Base-by-base conservation (phyloP, 2,797 vertebrate species). In the Dromococcyx pavoninus region DNA sequence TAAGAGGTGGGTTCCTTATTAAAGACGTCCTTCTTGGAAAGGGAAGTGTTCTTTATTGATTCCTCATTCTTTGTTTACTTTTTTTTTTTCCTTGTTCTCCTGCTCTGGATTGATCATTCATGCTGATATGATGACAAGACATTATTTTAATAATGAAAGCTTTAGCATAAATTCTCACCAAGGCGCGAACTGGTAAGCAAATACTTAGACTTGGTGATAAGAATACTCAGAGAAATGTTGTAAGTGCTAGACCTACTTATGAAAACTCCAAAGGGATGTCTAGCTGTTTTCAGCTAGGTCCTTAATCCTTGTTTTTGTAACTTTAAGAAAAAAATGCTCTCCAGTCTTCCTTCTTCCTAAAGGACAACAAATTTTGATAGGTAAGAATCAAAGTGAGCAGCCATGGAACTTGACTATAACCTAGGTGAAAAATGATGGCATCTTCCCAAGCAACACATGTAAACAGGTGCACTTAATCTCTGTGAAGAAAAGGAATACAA, bases 101-200 rank as follows among this genome's bases (percentile, higher is more conserved):
- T 60, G 24, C 37, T 96, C 73, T 58, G 50, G 46, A 76, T n/a
- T 76, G 56, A 86, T 90, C 32, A 41, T 73, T 81, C 60, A 23
- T 51, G 50, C 41, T 89, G 81, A 82, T 93, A 82, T 12, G 28
- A 43, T 51, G 24, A 50, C 28, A 73, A 61, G 46, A 27, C 33
- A 58, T 39, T 24, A 82, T 85, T 95, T 85, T 82, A 64, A 60
- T 88, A 53, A 88, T 73, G 80, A 93, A 94, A 91, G 15, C 22
- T 64, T 43, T 48, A 48, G 19, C 58, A 58, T 50, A 78, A 94
- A 84, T 71, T 71, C n/a, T 73, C 74, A 91, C 23, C 30, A 82
- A 91, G 60, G 61, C 43, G 58, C 58, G 61, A 96, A 50, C 67
- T 88, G 60, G 28, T 89, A 93, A 79, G 67, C 53, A 94, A 89